A percentile compares a stretch with the other conserved stretches of the same genome.
Evolutionary conservation across 64 coral and sea anemone species (phyloP).

Genomic region (Hydrozoanthus tunicans): DNA sequence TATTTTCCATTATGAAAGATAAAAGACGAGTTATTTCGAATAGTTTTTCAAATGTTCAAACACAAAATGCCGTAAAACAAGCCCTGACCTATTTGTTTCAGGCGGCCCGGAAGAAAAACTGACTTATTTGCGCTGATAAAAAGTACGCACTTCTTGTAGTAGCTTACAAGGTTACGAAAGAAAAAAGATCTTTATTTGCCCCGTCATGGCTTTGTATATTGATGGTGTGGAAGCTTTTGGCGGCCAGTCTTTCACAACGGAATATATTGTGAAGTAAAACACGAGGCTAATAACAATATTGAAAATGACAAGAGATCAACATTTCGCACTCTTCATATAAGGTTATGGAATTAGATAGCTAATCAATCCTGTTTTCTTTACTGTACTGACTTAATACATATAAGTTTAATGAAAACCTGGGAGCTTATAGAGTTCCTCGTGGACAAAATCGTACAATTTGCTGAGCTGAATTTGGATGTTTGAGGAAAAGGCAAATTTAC

Average conservation of each 20-base stretch:
- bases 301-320: conserved; percentile 20
- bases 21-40: background rate
- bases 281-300: conserved; percentile 7
- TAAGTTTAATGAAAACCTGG: background rate
- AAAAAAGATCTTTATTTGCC: background rate
- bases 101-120: background rate
- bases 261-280: conserved; percentile 6
- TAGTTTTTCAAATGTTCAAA: background rate
- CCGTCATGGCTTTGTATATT: background rate
- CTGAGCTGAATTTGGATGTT: conserved; percentile 31
- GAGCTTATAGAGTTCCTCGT: background rate
- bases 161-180: background rate
- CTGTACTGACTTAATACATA: background rate
- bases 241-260: conserved; percentile 17
- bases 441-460: background rate
- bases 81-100: background rate
- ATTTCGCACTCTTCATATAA: conserved; percentile 43
- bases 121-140: background rate
- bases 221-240: background rate
- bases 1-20: background rate
- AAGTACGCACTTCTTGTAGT: background rate
- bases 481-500: background rate
- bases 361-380: conserved; percentile 48
- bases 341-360: conserved; percentile 29
- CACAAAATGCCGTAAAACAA: background rate